Base-by-base conservation (phyloP, 2,797 vertebrate genomes). In the Enteromius viviparus region DNA sequence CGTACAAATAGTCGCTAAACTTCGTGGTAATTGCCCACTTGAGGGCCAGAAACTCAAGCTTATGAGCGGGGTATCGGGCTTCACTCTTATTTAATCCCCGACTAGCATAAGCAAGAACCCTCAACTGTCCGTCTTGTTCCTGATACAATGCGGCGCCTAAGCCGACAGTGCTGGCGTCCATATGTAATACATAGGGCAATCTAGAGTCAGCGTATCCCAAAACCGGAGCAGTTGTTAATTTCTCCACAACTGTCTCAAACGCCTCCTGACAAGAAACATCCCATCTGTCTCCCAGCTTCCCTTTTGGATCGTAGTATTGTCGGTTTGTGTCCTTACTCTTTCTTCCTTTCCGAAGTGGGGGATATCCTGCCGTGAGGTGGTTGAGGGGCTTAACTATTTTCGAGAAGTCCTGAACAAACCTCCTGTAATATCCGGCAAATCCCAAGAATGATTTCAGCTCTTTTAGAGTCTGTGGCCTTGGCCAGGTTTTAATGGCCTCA, bases 401-500 rank as follows among this genome's bases (percentile, higher is more conserved):
- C 12, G 9, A 69, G 4, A 69, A 69, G 37, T 42, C 66, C 10
- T 69, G 66, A 69, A 69, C 37, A 3, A 69, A 69, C 37, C 66
- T 69, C 1, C 66, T 42, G 3, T 69, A 69, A 42, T 12, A 69
- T 21, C 66, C 19, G 2, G 37, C 37, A 42, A 69, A 69, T 69
- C 66, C 34, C 10, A 69, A 5, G 34, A 42, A 69, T 11, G 19
- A 69, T 6, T 29, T 62, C 12, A 62, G 12, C 5, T 62, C 5
- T 11, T 29, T 29, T 2, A 29, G 60, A 3, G 60, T 62, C 3
- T 62, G 60, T 29, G 60, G 21, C 70, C 45, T 72, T 51, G 45
- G 45, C 70, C 45, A 72, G 45, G 45, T 71, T 51, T 72, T 72
- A 10, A 68, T 72, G 47, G 70, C 70, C 70, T 74, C 70, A 53